These are phyloP conservation scores for Neosilurus mollespiculum DNA, from an alignment of 2,797 vertebrate species.

Conservation along the genomic window DNA sequence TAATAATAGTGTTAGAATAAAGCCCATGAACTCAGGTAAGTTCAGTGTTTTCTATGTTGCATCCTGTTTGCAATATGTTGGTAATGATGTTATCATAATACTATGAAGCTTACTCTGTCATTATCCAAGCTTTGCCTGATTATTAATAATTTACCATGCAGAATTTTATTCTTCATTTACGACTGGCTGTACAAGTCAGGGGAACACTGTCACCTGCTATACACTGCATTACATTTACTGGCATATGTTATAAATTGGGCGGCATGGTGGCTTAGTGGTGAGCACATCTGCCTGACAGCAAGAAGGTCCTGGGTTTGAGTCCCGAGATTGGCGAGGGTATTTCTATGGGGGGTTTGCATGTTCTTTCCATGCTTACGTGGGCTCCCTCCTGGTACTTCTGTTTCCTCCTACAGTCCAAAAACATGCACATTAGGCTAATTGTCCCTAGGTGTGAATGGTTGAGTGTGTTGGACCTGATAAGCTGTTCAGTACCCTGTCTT, in stretches of 20 bases:
- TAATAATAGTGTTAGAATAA: neutral
- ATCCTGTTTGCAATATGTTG: neutral
- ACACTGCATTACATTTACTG: neutral
- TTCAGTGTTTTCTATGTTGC: neutral
- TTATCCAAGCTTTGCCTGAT: neutral
- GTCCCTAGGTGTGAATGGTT: no score
- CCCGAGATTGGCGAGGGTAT: no score
- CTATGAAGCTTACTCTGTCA: neutral
- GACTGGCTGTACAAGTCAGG: neutral
- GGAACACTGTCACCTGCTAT: neutral
- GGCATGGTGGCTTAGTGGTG: no score
- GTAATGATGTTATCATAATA: neutral
- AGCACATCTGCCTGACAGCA: no score
- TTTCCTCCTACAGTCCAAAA: no score
- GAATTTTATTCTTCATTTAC: constrained; percentile 1
- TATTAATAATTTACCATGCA: neutral
- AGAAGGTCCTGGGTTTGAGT: no score
- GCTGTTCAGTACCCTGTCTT: no score
- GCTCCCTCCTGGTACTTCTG: no score
- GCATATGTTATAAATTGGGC: neutral
- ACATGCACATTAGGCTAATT: no score
- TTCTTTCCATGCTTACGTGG: no score
- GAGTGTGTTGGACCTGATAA: no score
- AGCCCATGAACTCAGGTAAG: neutral
- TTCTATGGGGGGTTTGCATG: no score